Evolutionary conservation across 2,888 invertebrate species (phyloP), one percentile per base, ranked within the genome.

Genomic region (Muschampia staudingeri): DNA sequence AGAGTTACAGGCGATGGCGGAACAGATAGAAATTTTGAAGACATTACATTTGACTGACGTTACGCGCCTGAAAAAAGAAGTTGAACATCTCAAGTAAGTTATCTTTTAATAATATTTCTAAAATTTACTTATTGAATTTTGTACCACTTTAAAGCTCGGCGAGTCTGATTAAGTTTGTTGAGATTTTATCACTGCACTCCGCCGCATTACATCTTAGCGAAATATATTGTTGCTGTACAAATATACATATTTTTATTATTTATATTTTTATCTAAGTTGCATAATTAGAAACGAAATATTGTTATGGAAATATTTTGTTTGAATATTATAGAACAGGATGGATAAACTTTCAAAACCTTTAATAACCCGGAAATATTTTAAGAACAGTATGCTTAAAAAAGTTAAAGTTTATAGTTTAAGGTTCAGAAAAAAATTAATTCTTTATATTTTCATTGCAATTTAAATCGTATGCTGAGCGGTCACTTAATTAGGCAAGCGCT

Each of bases 81-180:
- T 96, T 14, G 92, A 93, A 5, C 93, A 94, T 14, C 88, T 96
- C 19, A 96, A 93, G 96, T 96, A 93, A 95, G 95, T 94, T 71
- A 72, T 48, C 75, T 85, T 78, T 12, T 19, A 71, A 44, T 67
- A 12, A 52, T 16, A 48, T 52, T 78, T 30, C 3, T 30, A 7
- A 30, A 30, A 65, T 14, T 30, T 30, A 14, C 14, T 30, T 30
- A 30, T 65, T 34, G 37, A 16, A 67, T 67, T 7, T n/a, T 19
- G 19, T 48, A 75, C 25, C 25, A 42, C 30, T 37, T 44, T n/a
- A 75, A 52, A 48, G 65, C 73, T 75, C 69, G 30, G 67, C 67
- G 75, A 73, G 52, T 37, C 8, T 75, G 11, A 61, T 40, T 37
- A 61, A 75, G 14, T 75, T 75, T 75, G 12, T 12, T 61, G 25